Evolutionary conservation across 92 coral and sea anemone species (phyloP), one percentile per base, ranked within the genome.

Genomic region (Parazoanthus atlanticus): DNA sequence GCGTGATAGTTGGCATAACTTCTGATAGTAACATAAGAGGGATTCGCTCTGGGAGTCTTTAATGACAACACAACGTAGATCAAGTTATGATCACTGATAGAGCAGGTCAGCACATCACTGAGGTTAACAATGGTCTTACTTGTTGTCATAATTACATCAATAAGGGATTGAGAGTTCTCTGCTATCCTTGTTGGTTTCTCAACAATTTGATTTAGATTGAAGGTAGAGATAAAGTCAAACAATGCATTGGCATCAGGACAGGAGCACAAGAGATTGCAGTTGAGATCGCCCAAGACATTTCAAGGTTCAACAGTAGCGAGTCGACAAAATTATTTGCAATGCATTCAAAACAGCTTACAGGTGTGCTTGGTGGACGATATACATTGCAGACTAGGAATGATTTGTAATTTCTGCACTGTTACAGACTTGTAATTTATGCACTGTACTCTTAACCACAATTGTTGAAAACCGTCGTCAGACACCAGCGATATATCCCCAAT

Each of bases 51-150:
- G 40, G 92, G 90, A 56, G 90, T 86, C 79, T 85, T 76, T 29
- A 89, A 80, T 28, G 91, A 81, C 79, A 92, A 69, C 5, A 88
- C 85, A 85, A 91, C 84, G 83, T 91, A 85, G 46, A 91, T 80
- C 40, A 91, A 78, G 85, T 91, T 82, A 78, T 88, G 93, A 89
- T 91, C 92, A 78, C 92, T 92, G 71, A 92, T 89, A 21, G 88
- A 89, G 79, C 86, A 89, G 79, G 83, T 54, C 49, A 92, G 88
- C 75, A 81, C 90, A 41, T 92, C 92, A 80, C 88, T 41, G 41
- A 75, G 81, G 86, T 67, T 70, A 43, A 90, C 90, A 80, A 90
- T 52, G 47, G 84, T 85, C 82, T 75, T 77, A 46, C 73, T 77
- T 89, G 89, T 84, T 26, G 89, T 83, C 89, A 87, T 87, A 58